Percentiles rank a stretch among this genome's conserved stretches.
These are phyloP conservation scores for Telmatochromis brichardi DNA, from an alignment of 2,113 vertebrate genomes.

Conservation along the genomic window DNA sequence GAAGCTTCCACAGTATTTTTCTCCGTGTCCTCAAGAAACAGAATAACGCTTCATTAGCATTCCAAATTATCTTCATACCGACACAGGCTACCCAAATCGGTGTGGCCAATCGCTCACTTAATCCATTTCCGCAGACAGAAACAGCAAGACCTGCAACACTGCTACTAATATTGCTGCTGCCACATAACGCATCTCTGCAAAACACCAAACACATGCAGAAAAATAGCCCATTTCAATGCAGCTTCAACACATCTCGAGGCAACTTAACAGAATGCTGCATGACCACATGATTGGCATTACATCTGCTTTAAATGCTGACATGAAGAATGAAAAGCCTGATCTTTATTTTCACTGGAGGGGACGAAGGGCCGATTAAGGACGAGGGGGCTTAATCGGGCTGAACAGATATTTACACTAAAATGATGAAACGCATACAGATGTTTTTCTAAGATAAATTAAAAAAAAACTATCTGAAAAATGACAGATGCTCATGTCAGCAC, in stretches of 20 bases:
- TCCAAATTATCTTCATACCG: background rate
- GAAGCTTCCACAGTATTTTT: background rate
- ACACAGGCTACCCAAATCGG: background rate
- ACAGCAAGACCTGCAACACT: background rate
- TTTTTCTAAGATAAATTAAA: background rate
- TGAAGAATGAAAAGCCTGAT: background rate
- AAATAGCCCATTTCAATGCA: background rate
- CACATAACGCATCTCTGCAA: background rate
- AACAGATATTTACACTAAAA: background rate
- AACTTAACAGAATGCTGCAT: background rate
- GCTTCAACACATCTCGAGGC: background rate
- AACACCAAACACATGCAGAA: background rate
- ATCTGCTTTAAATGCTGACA: constrained; percentile 24
- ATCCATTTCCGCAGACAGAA: background rate
- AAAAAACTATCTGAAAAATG: background rate
- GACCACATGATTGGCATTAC: background rate
- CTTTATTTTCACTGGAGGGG: constrained; percentile 8
- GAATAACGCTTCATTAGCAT: background rate
- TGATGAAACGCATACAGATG: background rate
- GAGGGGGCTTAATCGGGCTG: background rate
- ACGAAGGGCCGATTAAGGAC: background rate
- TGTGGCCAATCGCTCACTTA: background rate
- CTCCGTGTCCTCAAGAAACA: background rate
- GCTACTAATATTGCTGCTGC: background rate
- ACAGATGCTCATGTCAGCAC: background rate